Conservation (phyloP, 2,888 invertebrate genomes). For the Eupithecia subfuscata region DNA sequence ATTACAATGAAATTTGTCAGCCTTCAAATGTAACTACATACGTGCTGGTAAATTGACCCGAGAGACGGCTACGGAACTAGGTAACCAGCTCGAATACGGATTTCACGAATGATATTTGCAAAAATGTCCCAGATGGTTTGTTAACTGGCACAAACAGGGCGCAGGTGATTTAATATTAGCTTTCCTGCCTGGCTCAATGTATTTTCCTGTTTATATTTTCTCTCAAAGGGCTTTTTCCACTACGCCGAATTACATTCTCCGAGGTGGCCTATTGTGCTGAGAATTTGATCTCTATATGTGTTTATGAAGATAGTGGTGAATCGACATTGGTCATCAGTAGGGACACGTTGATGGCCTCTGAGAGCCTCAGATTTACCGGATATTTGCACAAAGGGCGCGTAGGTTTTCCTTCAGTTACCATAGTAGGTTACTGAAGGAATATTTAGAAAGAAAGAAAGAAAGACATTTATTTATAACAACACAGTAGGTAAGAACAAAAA, state of each 20-base stretch:
- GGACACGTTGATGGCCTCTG: background rate
- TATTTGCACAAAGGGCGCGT: constrained; percentile 2
- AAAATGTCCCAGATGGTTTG: constrained; percentile 34
- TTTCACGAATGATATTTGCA: constrained; percentile 24
- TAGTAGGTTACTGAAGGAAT: background rate
- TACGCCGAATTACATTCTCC: background rate
- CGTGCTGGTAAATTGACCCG: constrained; percentile 1
- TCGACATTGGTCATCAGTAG: constrained; percentile 10
- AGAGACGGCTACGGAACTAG: background rate
- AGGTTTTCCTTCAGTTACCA: background rate
- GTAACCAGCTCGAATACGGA: constrained; percentile 16
- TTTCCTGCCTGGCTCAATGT: constrained; percentile 31
- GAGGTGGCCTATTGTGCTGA: constrained; percentile 4
- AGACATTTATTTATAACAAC: too few relatives aligned
- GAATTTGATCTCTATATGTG: constrained; percentile 11
- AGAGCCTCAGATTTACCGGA: constrained; percentile 3
- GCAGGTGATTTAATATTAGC: constrained; percentile 35
- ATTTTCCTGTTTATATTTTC: constrained; percentile 32
- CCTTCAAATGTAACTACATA: background rate
- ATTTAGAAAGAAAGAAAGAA: background rate
- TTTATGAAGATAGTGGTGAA: background rate
- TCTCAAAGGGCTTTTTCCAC: constrained; percentile 17
- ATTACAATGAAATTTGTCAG: background rate
- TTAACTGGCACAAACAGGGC: constrained; percentile 35
- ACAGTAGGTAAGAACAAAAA: too few relatives aligned